Evolutionary conservation across 2,888 invertebrate genomes (phyloP), one percentile per base, ranked within the genome.

Genomic region (Pseudeuparius sepicola): DNA sequence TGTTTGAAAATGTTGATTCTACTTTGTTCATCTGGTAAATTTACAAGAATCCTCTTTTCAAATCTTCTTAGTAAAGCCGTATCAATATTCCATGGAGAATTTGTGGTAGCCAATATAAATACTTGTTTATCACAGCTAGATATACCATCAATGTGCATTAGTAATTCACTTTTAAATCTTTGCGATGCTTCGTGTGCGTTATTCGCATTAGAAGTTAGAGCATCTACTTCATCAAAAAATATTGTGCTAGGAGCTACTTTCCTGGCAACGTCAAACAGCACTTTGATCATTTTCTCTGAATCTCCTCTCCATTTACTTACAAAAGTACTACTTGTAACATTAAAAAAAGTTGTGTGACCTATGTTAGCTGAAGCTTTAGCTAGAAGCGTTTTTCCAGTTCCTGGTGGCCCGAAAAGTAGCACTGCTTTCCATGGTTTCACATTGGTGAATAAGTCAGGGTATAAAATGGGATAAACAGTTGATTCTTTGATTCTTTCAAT

Each of bases 291-390:
- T 63, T 92, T 93, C 65, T 94, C 94, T 0, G 92, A 92, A 49
- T 96, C 94, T 0, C 94, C 94, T 16, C 93, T 68, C 93, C 93
- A 94, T 62, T 96, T 96, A 52, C 87, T 89, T n/a, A 92, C 75
- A 25, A 94, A 73, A 2, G 83, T 79, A 51, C 90, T 87, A 30
- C 88, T 82, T 2, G 88, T 81, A 9, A 94, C 77, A 56, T 92
- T 93, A 59, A 96, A 90, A 63, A 94, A 92, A 0, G 86, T 86
- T 3, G 66, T 73, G 51, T 56, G 62, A 43, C 83, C 80, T 61
- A 90, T 87, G 1, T 79, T 73, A 3, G 90, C 92, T 2, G 88
- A 75, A 0, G 89, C 88, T 60, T 84, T 84, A 0, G 93, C 94
- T 46, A 94, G 62, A 56, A 89, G 65, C 0, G 94, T 93, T 66